Base-by-base conservation (phyloP, 1,140 invertebrate genomes). In the Rhopalosiphum padi region DNA sequence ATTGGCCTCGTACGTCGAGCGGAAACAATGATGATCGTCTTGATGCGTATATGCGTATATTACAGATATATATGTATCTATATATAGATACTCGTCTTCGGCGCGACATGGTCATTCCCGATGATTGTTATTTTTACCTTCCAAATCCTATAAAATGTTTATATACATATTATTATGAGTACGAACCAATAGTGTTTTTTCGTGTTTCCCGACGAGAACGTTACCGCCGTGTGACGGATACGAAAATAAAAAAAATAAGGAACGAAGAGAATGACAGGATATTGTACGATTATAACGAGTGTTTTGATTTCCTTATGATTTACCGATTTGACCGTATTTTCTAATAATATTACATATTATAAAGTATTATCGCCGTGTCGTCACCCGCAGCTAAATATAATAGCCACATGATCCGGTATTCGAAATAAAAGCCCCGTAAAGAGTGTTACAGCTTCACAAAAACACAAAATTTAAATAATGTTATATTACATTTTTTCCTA, bases 1-100 rank as follows among this genome's bases (percentile, higher is more conserved):
- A 93, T 93, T 93, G 91, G 91, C 48, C 91, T 93, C 91, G 91
- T n/a, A 93, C 91, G 91, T 68, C 91, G 51, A 86, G 91, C 91
- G 91, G 91, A 93, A 93, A 93, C 91, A 77, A 77, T 77, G 23
- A 86, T 46, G 43, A 83, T 68, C 53, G 90, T 82, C 60, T 82
- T 25, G 43, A 25, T 41, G 83, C 30, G 23, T 41, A 9, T 23
- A 3, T 37, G n/a, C 37, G 68, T 60, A 18, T 51, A 51, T 51
- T 51, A 51, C 15, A 46, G 46, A 51, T 55, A 60, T 25, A 60
- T 37, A 37, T 35, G 18, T 77, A 35, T 21, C 15, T 82, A 37
- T 77, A 37, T 77, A 77, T 18, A 85, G 23, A 25, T 41, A 41
- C 25, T 41, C 23, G 82, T 43, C 3, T 85, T 43, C n/a, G 46